Evolutionary conservation across 2,113 vertebrate genomes (phyloP).

Genomic region (Sialia sialis): DNA sequence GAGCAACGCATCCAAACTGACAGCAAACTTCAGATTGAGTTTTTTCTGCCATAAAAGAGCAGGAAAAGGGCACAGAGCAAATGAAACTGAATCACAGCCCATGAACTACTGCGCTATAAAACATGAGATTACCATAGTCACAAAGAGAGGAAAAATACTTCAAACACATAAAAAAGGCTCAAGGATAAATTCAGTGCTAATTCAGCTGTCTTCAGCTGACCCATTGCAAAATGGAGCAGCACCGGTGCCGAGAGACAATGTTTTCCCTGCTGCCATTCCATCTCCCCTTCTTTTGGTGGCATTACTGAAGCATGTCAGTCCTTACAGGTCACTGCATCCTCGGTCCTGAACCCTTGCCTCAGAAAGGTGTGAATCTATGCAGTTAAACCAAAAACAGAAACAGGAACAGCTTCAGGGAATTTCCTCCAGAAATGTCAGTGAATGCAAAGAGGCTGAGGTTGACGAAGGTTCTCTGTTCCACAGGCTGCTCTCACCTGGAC

Average conservation of each 20-base stretch:
- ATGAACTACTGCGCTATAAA: neutral
- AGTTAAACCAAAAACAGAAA: neutral
- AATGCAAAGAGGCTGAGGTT: neutral
- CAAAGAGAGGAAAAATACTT: neutral
- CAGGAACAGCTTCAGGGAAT: neutral
- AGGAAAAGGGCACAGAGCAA: conserved; percentile 64
- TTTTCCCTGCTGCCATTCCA: neutral
- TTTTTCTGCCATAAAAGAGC: conserved; percentile 39
- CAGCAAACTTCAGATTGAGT: neutral
- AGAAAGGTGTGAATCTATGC: neutral
- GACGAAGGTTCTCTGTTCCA: neutral
- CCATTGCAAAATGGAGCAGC: neutral
- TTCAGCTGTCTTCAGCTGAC: neutral
- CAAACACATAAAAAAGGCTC: neutral
- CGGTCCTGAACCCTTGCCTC: neutral
- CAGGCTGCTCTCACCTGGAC: neutral
- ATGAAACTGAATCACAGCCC: neutral
- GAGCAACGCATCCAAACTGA: neutral
- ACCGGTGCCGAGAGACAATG: accelerated
- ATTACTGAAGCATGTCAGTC: neutral
- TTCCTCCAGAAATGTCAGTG: neutral
- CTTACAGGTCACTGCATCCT: neutral
- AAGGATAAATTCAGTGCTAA: neutral
- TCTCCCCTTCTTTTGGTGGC: neutral
- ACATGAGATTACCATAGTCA: neutral